These are phyloP conservation scores for Drosophila obscura DNA, from an alignment of 1,140 invertebrate genomes.

Conservation along the genomic window DNA sequence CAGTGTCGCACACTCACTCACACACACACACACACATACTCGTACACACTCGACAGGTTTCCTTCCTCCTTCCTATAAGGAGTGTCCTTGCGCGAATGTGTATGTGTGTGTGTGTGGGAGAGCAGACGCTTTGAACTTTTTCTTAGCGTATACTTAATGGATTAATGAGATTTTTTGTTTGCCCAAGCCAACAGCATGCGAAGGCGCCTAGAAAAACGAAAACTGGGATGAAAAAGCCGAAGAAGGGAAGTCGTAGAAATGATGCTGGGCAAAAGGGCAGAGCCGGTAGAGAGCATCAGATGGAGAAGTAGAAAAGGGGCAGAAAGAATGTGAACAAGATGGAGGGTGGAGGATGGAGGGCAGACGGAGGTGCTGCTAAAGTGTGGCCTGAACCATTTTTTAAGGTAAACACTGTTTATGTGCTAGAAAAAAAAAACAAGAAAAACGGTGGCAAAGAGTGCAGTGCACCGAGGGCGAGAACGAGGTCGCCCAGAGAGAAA, in stretches of 20 bases:
- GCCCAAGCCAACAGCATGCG: slow-evolving; percentile 72
- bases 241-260: neutral
- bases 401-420: slow-evolving; percentile 70
- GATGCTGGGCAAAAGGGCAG: neutral
- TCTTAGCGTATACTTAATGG: slow-evolving; percentile 80
- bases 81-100: slow-evolving; percentile 45
- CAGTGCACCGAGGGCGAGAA: slow-evolving; percentile 26
- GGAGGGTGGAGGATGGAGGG: slow-evolving; percentile 6
- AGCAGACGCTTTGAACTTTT: slow-evolving; percentile 79
- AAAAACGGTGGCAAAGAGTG: slow-evolving; percentile 54
- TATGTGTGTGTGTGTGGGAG: slow-evolving; percentile 39
- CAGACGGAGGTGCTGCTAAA: slow-evolving; percentile 31
- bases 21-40: slow-evolving; percentile 30
- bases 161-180: slow-evolving; percentile 83
- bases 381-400: slow-evolving; percentile 47
- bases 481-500: neutral
- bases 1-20: slow-evolving; percentile 64
- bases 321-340: slow-evolving; percentile 5
- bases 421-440: slow-evolving; percentile 40
- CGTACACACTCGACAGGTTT: slow-evolving; percentile 38
- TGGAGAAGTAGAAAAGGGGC: slow-evolving; percentile 8
- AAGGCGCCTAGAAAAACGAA: slow-evolving; percentile 50
- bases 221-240: slow-evolving; percentile 5
- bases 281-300: neutral
- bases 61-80: slow-evolving; percentile 10